phyloP scores from a whole-genome alignment of 2,113 vertebrate genomes.

The Alligator mississippiensis region DNA sequence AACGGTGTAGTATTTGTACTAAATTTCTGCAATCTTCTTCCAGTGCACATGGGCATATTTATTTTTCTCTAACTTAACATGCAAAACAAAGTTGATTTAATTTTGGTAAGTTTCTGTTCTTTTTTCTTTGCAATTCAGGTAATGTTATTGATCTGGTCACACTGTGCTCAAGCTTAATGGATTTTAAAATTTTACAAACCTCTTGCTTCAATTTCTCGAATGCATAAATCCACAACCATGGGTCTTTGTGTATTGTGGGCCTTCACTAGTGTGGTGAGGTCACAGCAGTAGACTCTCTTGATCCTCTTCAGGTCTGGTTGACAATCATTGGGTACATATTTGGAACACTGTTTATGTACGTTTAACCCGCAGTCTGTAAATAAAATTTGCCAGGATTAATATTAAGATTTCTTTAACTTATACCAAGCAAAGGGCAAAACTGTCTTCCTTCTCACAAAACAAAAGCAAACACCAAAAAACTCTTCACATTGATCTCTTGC shows the following conservation, averaged over 20 bases:
- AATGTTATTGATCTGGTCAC: neutral
- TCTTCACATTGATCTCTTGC: neutral
- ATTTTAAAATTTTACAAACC: constrained; percentile 76
- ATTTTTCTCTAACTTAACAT: accelerated
- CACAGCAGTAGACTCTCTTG: constrained; percentile 97
- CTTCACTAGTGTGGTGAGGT: constrained; percentile 96
- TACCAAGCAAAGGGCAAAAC: neutral
- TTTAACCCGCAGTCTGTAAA: constrained; percentile 94
- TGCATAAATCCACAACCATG: constrained; percentile 97
- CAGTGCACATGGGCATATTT: neutral
- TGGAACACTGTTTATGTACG: constrained; percentile 98
- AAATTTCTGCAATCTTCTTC: neutral
- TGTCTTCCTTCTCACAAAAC: neutral
- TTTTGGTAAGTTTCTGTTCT: neutral
- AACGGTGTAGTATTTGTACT: constrained; percentile 21
- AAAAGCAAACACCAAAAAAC: neutral
- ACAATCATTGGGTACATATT: constrained; percentile 96
- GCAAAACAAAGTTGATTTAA: neutral
- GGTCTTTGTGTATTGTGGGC: constrained; percentile 93
- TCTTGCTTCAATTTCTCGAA: constrained; percentile 96
- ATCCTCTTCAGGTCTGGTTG: constrained; percentile 97
- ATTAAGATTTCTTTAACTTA: neutral
- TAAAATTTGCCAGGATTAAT: constrained; percentile 4
- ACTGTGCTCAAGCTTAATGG: neutral
- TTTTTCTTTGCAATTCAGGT: neutral